Evolutionary conservation across 2,797 vertebrate genomes (phyloP), one percentile per base, ranked within the genome.

Genomic region (Miichthys miiuy): DNA sequence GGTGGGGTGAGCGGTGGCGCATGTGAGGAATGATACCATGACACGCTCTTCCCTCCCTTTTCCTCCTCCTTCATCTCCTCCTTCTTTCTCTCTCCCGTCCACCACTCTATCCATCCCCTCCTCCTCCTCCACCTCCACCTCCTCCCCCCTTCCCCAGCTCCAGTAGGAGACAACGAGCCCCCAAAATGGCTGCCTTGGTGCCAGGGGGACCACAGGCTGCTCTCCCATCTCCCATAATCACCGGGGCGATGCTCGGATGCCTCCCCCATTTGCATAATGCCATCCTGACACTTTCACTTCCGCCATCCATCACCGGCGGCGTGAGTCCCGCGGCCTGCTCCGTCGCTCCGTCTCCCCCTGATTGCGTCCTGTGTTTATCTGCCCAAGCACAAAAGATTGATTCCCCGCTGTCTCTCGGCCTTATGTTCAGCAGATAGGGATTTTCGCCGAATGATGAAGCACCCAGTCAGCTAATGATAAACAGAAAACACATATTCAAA

Each of bases 231-330:
- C 95, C 96, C 96, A 95, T 96, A 97, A 98, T 97, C 97, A 98
- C 96, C 97, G 96, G 96, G 94, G 96, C 96, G 95, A 97, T 96
- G 96, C 96, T 96, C 92, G 95, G 95, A 97, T 98, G 96, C 96
- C 96, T 97, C 91, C 91, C 90, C 95, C 93, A 98, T 99, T 98
- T 99, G 96, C 97, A 98, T 98, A 98, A 97, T 96, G 95, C 96
- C 95, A 94, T 96, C 96, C 96, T 98, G 97, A 98, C 96, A 97
- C 95, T 86, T 96, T 97, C 96, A 95, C 96, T 97, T 96, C 96
- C 95, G 96, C 96, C 96, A 97, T 97, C 97, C 96, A 97, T 97
- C 97, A 97, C 94, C 88, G 87, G 90, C 88, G 93, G 94, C 88
- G 93, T 92, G 88, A 94, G 91, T 94, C 93, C 94, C 93, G 93